Evolutionary conservation across 2,113 vertebrate genomes (phyloP).

Genomic region (Sinocyclocheilus rhinocerous): DNA sequence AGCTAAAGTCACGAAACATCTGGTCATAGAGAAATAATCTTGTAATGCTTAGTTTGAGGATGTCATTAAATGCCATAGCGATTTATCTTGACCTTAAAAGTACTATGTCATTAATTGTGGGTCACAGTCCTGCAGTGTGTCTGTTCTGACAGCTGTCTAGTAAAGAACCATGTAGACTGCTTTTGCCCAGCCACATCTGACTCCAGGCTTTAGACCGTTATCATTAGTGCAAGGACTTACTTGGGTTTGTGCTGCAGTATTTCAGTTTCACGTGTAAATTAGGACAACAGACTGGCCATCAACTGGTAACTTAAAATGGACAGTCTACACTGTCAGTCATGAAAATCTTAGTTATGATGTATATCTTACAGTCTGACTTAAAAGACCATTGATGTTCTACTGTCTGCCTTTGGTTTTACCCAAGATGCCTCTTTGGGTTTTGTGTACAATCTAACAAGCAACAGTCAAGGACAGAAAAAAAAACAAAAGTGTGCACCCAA

Average conservation of each 20-base stretch:
- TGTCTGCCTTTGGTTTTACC: conserved; percentile 3
- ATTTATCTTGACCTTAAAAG: not conserved
- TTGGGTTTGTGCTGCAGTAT: not conserved
- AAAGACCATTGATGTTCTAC: not conserved
- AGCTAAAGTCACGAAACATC: not conserved
- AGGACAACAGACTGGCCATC: not conserved
- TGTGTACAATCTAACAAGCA: not conserved
- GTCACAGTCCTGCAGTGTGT: conserved; percentile 5
- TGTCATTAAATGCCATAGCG: not conserved
- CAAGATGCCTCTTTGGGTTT: not conserved
- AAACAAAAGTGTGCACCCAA: not conserved
- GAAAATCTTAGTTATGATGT: not conserved
- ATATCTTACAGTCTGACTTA: not conserved
- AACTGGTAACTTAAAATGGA: not conserved
- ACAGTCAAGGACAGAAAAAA: not conserved
- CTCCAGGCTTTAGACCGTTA: not conserved
- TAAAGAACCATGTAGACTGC: not conserved
- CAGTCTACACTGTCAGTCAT: not conserved
- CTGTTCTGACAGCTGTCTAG: not conserved
- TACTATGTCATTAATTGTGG: not conserved
- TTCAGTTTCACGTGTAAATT: not conserved
- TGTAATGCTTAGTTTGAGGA: not conserved
- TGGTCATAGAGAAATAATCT: not conserved
- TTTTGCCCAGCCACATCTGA: not conserved
- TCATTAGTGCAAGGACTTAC: not conserved